Conservation (phyloP, 2,113 vertebrate genomes). For the Callipepla californica region DNA sequence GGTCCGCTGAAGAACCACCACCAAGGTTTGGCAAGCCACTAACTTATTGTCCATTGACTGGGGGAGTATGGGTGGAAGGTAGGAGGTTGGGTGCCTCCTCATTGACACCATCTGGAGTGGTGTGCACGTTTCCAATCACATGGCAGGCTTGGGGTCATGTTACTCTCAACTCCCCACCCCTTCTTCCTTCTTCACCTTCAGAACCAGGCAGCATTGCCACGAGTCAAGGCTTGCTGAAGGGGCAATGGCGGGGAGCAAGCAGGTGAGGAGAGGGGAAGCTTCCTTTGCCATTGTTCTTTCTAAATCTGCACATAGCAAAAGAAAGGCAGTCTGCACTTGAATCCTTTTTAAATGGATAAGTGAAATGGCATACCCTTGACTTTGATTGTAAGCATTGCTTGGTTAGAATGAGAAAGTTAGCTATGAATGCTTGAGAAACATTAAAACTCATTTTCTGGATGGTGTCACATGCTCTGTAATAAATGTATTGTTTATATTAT, state of each 20-base stretch:
- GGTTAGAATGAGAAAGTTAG: conserved; percentile 13
- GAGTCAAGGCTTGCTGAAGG: conserved; percentile 68
- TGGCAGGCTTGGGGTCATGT: conserved; percentile 62
- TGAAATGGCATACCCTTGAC: conserved; percentile 12
- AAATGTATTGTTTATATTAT: conserved; percentile 63
- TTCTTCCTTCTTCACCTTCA: conserved; percentile 72
- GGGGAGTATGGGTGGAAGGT: conserved; percentile 53
- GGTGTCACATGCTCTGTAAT: conserved; percentile 39
- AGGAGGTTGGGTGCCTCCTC: conserved; percentile 56
- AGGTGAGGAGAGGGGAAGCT: conserved; percentile 63
- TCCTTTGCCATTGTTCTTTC: conserved; percentile 33
- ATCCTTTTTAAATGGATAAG: background rate
- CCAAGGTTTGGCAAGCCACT: conserved; percentile 57
- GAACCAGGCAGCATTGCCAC: conserved; percentile 66
- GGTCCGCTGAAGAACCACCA: conserved; percentile 55
- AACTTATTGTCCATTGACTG: background rate
- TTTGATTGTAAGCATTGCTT: conserved; percentile 30
- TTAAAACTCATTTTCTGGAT: conserved; percentile 22
- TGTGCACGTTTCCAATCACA: conserved; percentile 63
- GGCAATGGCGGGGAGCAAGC: conserved; percentile 69
- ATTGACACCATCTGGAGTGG: conserved; percentile 62
- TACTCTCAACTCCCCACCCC: conserved; percentile 69
- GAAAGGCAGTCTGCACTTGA: conserved; percentile 7
- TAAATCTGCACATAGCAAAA: conserved; percentile 34
- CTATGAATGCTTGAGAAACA: conserved; percentile 41